Evolutionary conservation across 1,140 invertebrate genomes (phyloP), one percentile per base, ranked within the genome.

Genomic region (Nixonia krombeini): DNA sequence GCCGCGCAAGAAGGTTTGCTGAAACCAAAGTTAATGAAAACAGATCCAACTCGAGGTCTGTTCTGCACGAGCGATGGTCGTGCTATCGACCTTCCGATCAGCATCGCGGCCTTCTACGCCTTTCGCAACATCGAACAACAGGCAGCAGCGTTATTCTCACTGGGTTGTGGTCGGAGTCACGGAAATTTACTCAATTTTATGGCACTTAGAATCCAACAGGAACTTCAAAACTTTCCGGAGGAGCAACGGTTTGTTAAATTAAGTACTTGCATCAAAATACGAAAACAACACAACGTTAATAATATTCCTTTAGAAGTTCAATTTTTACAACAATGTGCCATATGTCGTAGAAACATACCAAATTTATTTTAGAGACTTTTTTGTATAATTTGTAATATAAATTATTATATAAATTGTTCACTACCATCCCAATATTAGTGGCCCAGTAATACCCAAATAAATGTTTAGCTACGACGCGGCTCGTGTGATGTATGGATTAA

Each of bases 41-140:
- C 81, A 6, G 86, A 89, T 66, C 77, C 80, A 4, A 86, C 82
- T 18, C 85, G 85, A 31, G 87, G 87, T 16, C 74, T 91, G 12
- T 90, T 89, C 62, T 90, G 89, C 59, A 90, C 88, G 0, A 90
- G 89, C 65, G 89, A 91, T 41, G 90, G 90, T 1, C 83, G 89
- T 4, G 87, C 88, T 1, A 87, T 91, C 8, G 88, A 90, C 69
- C 79, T 87, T 28, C 85, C 88, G 1, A 84, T 89, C 4, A 88
- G 88, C 35, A 86, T 89, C 46, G 87, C 88, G 2, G 89, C 89
- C 25, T 89, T 88, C 72, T 88, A 90, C 57, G 86, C 87, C 0
- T 91, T 91, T 69, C 81, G 86, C 26, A 86, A 89, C 76, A 89
- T 91, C 59, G 87, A 89, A 72, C 86, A 89, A 55, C 88, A 91